Conservation (phyloP, 2,888 invertebrate genomes). For the Catotricha subobsoleta region DNA sequence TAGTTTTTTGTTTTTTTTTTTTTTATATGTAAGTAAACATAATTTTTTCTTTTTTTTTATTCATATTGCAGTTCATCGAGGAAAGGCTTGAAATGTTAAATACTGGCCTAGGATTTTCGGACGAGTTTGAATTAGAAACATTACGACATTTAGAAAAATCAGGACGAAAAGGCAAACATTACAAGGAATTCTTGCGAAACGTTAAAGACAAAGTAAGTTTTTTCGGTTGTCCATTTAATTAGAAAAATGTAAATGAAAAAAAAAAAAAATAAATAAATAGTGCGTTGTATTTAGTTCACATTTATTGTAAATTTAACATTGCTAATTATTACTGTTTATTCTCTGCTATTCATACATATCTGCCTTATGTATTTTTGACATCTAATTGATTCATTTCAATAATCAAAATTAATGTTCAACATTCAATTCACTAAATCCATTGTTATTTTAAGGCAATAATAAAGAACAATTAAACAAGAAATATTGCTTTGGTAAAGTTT, state of each 20-base stretch:
- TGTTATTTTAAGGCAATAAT: too few species aligned
- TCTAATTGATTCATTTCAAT: not conserved
- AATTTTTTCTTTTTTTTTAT: slow-evolving; percentile 9
- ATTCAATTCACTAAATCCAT: too few species aligned
- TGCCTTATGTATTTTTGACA: not conserved
- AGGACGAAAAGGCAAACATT: slow-evolving; percentile 33
- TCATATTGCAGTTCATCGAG: slow-evolving; percentile 63
- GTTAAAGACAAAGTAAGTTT: slow-evolving; percentile 68
- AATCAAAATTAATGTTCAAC: too few species aligned
- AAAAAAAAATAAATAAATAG: not conserved
- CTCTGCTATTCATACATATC: not conserved
- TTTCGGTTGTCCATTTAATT: too few species aligned
- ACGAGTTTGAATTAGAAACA: slow-evolving; percentile 88
- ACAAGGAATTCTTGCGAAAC: slow-evolving; percentile 69
- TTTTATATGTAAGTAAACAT: slow-evolving; percentile 2
- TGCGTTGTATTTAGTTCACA: not conserved
- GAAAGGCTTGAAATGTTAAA: slow-evolving; percentile 83
- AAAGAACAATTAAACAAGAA: too few species aligned
- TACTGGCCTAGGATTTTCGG: slow-evolving; percentile 79
- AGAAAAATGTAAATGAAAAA: not conserved
- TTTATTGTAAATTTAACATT: too few species aligned
- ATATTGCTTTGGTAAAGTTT: too few species aligned
- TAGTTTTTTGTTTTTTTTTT: too few species aligned
- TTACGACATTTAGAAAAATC: slow-evolving; percentile 35
- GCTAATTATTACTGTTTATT: not conserved